phyloP scores from a whole-genome alignment of 2,888 invertebrate genomes.

The Onthophagus sagittarius region DNA sequence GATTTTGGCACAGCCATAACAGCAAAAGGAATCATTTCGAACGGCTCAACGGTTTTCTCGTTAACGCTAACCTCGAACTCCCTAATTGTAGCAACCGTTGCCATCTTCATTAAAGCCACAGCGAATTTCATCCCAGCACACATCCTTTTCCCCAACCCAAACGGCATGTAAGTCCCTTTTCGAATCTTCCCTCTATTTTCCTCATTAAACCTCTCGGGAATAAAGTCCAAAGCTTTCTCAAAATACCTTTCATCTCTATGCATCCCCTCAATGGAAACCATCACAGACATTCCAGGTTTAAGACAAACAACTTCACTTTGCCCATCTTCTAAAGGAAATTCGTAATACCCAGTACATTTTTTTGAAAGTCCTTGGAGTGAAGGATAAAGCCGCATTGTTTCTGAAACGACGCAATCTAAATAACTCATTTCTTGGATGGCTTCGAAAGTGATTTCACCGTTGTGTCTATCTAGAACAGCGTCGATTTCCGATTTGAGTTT shows the following conservation, averaged over 20 bases:
- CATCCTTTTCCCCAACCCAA: conserved; percentile 7
- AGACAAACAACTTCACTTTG: conserved; percentile 30
- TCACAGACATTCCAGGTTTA: conserved; percentile 35
- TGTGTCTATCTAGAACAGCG: conserved; percentile 34
- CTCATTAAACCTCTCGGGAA: conserved; percentile 10
- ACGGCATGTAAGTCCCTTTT: conserved; percentile 9
- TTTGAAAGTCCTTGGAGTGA: conserved; percentile 27
- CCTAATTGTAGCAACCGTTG: conserved; percentile 27
- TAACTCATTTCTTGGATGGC: conserved; percentile 48
- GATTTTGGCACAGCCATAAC: conserved; percentile 25
- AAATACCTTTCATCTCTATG: conserved; percentile 13
- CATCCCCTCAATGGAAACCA: neutral
- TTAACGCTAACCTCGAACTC: conserved; percentile 31
- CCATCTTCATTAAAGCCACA: conserved; percentile 32
- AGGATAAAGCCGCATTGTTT: conserved; percentile 30
- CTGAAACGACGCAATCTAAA: conserved; percentile 46
- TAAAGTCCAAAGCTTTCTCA: conserved; percentile 3
- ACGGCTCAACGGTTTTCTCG: conserved; percentile 29
- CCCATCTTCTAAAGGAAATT: conserved; percentile 28
- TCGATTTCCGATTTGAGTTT: conserved; percentile 46
- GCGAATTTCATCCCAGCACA: conserved; percentile 32
- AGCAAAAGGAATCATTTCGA: conserved; percentile 29
- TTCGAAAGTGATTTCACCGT: conserved; percentile 45
- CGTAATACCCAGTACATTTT: conserved; percentile 33
- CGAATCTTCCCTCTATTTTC: conserved; percentile 18